These are phyloP conservation scores for Carassius auratus DNA, from an alignment of 2,113 vertebrate species.

Conservation along the genomic window DNA sequence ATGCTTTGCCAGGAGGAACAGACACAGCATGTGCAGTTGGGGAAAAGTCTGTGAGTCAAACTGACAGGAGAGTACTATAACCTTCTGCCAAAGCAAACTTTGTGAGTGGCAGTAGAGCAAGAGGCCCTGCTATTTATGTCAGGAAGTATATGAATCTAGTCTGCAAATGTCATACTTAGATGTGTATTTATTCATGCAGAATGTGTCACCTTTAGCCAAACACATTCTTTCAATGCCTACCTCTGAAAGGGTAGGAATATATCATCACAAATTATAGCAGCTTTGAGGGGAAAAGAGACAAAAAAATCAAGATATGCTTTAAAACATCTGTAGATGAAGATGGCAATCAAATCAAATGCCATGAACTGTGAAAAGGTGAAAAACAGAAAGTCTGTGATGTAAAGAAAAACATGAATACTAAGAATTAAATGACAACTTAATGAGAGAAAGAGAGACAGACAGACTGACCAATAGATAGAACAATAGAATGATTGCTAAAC, in stretches of 20 bases:
- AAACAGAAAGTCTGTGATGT: not conserved
- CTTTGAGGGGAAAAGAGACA: not conserved
- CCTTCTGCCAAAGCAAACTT: constrained; percentile 34
- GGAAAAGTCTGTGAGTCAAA: not conserved
- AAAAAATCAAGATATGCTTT: not conserved
- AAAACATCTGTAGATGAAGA: not conserved
- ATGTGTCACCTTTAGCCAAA: constrained; percentile 44
- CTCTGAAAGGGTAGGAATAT: constrained; percentile 19
- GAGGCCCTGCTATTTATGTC: constrained; percentile 30
- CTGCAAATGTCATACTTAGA: constrained; percentile 43
- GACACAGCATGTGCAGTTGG: not conserved
- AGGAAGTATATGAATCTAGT: constrained; percentile 38
- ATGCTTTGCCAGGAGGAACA: constrained; percentile 3
- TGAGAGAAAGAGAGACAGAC: not conserved
- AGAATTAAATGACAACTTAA: no score
- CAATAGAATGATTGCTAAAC: not conserved
- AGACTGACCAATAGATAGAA: no score
- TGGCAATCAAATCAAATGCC: constrained; percentile 1
- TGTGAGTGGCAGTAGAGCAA: constrained; percentile 29
- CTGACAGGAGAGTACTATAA: constrained; percentile 33
- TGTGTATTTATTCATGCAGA: constrained; percentile 32
- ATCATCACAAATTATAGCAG: constrained; percentile 22
- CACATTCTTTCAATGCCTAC: constrained; percentile 22
- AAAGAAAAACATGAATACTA: not conserved
- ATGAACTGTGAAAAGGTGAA: constrained; percentile 6